phyloP scores from a whole-genome alignment of 1,140 invertebrate genomes.

The Drosophila bocqueti region DNA sequence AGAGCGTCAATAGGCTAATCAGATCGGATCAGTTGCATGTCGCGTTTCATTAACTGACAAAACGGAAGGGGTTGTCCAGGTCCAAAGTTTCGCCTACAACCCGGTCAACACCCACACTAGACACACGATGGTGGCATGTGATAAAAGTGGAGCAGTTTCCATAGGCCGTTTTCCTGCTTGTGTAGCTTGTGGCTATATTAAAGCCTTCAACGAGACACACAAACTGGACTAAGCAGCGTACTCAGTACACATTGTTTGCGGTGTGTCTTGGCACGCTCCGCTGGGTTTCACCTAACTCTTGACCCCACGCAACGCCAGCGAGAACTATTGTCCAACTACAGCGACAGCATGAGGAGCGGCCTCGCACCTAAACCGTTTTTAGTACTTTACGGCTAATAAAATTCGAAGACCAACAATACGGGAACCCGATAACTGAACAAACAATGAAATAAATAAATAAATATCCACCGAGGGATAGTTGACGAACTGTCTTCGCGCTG shows the following conservation, averaged over 20 bases:
- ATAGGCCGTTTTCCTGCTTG: constrained; percentile 4
- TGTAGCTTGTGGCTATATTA: constrained; percentile 39
- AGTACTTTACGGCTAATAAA: constrained; percentile 77
- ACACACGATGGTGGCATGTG: constrained; percentile 70
- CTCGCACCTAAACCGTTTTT: constrained; percentile 48
- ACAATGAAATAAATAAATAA: constrained; percentile 66
- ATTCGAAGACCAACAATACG: constrained; percentile 43
- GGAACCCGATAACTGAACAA: constrained; percentile 32
- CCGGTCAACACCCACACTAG: constrained; percentile 25
- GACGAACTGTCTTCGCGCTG: constrained; percentile 56
- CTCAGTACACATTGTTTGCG: constrained; percentile 25
- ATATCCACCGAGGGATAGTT: constrained; percentile 45
- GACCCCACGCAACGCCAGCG: constrained; percentile 66
- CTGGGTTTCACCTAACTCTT: constrained; percentile 70
- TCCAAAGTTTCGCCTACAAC: constrained; percentile 1
- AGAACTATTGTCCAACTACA: constrained; percentile 11
- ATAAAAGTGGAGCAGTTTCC: constrained; percentile 64
- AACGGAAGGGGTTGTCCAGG: constrained; percentile 26
- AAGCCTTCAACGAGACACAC: constrained; percentile 34
- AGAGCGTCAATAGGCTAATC: constrained; percentile 33
- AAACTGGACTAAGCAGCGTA: constrained; percentile 55
- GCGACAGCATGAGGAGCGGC: constrained; percentile 16
- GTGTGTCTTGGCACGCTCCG: constrained; percentile 57
- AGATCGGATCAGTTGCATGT: constrained; percentile 45
- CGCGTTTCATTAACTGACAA: constrained; percentile 50